Conservation (phyloP, 2,888 invertebrate genomes). For the Euproctis similis region DNA sequence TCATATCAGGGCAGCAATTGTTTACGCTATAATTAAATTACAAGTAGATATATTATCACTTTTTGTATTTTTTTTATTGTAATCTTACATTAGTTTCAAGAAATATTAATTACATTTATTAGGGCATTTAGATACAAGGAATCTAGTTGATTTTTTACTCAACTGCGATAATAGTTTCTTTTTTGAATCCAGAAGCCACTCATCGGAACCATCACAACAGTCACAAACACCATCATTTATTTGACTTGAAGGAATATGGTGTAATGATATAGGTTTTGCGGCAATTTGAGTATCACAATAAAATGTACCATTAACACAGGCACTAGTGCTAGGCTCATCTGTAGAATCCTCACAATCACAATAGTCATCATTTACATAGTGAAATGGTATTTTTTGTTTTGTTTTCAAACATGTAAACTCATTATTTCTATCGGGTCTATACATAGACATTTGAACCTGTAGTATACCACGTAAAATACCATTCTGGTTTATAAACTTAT, state of each 20-base stretch:
- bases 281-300: slow-evolving; percentile 81
- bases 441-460: slow-evolving; percentile 44
- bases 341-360: slow-evolving; percentile 90
- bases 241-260: slow-evolving; percentile 80
- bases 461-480: slow-evolving; percentile 60
- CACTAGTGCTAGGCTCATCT: slow-evolving; percentile 90
- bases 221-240: slow-evolving; percentile 97
- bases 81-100: too few relatives aligned
- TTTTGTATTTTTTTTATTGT: too few relatives aligned
- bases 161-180: slow-evolving; percentile 48
- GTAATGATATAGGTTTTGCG: slow-evolving; percentile 47
- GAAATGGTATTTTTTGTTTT: slow-evolving; percentile 47
- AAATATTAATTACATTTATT: slow-evolving; percentile 23
- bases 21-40: too few relatives aligned
- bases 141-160: slow-evolving; percentile 37
- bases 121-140: slow-evolving; percentile 47
- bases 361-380: slow-evolving; percentile 85
- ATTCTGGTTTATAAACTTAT: slow-evolving; percentile 53
- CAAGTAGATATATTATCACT: too few relatives aligned
- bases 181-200: slow-evolving; percentile 69
- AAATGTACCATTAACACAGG: slow-evolving; percentile 89
- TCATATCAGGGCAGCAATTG: too few relatives aligned
- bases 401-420: slow-evolving; percentile 62
- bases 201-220: slow-evolving; percentile 95
- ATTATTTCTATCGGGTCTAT: slow-evolving; percentile 49